phyloP scores from a whole-genome alignment of 2,888 invertebrate species.

The Dasysyrphus tricinctus region DNA sequence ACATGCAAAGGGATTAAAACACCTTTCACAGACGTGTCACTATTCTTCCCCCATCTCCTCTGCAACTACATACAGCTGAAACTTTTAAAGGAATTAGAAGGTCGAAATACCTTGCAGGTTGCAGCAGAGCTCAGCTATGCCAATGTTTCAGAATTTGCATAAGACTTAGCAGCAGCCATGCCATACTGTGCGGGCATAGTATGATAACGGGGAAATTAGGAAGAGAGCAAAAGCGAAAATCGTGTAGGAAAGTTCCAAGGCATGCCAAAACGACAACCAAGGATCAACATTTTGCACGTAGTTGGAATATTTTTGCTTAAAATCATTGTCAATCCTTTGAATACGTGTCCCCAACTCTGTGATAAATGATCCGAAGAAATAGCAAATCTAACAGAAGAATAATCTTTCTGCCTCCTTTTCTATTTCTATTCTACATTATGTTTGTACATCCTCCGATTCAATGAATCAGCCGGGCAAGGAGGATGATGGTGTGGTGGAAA shows the following conservation, averaged over 20 bases:
- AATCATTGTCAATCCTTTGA: constrained; percentile 75
- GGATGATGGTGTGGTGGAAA: background rate
- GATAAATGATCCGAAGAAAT: constrained; percentile 72
- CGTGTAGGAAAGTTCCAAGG: constrained; percentile 58
- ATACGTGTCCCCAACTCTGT: constrained; percentile 69
- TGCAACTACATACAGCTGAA: background rate
- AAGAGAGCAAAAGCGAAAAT: constrained; percentile 16
- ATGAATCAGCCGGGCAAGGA: background rate
- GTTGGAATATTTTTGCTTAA: constrained; percentile 71
- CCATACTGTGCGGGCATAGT: background rate
- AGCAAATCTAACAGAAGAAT: constrained; percentile 67
- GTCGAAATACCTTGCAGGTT: constrained; percentile 37
- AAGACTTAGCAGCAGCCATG: constrained; percentile 24
- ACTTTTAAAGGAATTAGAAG: constrained; percentile 19
- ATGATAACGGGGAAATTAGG: background rate
- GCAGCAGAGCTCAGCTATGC: constrained; percentile 26
- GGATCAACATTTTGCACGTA: constrained; percentile 74
- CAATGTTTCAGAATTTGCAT: constrained; percentile 58
- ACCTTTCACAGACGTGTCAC: constrained; percentile 62
- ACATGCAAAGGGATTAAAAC: constrained; percentile 52
- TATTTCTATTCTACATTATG: background rate
- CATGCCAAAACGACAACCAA: constrained; percentile 63
- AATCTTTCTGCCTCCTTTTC: constrained; percentile 51
- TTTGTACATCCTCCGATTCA: constrained; percentile 11
- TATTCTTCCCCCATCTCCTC: constrained; percentile 9